Evolutionary conservation across 2,797 vertebrate genomes (phyloP).

Genomic region (Odontamblyopus lacepedii): DNA sequence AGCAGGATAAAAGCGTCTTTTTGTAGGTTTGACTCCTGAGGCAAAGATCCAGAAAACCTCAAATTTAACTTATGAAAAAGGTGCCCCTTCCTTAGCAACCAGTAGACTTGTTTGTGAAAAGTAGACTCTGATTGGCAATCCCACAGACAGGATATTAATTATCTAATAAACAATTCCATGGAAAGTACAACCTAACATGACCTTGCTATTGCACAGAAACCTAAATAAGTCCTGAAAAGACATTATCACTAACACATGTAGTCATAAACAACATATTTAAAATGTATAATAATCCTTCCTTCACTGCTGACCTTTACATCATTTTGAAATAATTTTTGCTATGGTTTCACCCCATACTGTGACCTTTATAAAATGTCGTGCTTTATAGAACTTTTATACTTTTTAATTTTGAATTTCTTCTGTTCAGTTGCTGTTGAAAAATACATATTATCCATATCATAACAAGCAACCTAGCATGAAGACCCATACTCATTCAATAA

Average conservation of each 20-base stretch:
- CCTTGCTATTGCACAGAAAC: neutral
- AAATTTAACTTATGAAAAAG: slow-evolving; percentile 44
- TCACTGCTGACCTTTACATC: too few species aligned
- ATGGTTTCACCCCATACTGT: neutral
- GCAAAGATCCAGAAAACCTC: slow-evolving; percentile 17
- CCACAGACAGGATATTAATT: neutral
- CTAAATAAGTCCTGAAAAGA: neutral
- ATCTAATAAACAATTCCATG: too few species aligned
- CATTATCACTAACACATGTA: neutral
- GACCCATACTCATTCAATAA: too few species aligned
- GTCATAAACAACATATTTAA: neutral
- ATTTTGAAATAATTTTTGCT: too few species aligned
- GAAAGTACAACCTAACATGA: too few species aligned
- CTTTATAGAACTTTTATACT: neutral
- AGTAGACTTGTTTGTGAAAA: slow-evolving; percentile 2
- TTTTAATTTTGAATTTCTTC: neutral
- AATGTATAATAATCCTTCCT: neutral
- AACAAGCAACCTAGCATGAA: neutral
- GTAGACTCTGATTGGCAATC: neutral
- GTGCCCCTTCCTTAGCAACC: slow-evolving; percentile 14
- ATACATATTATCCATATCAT: neutral
- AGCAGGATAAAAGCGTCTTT: slow-evolving; percentile 11
- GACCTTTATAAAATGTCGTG: neutral
- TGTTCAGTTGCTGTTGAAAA: slow-evolving; percentile 20
- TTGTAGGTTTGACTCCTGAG: slow-evolving; percentile 6